Base-by-base conservation (phyloP, 2,113 vertebrate species). In the Shinisaurus crocodilurus region DNA sequence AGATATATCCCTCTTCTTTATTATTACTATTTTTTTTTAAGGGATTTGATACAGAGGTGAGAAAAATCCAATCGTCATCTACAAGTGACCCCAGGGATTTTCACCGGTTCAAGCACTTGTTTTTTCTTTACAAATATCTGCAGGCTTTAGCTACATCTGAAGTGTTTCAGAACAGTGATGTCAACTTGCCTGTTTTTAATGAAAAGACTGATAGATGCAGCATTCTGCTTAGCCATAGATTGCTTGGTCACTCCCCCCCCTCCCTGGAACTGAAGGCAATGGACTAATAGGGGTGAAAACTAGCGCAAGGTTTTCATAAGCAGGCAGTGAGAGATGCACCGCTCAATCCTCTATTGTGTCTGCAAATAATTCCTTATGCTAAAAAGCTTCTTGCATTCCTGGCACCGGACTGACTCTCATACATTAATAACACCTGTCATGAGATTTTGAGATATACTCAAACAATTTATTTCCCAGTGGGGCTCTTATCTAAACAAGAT, bases 401-500 rank as follows among this genome's bases (percentile, higher is more conserved):
- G 90, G 92, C 76, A 32, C 43, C 70, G 57, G 70, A 90, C 86
- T 94, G 37, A 6, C 15, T 95, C 57, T 89, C 72, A 20, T 85
- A 10, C 81, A 88, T 94, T 93, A 96, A 93, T 95, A 95, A 94
- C 67, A 9, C 87, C 86, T 93, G 43, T 94, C 80, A 76, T n/a
- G 84, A 96, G 94, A 91, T 91, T 91, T 91, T 80, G 85, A 89
- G 86, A 83, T 88, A 81, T 84, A 81, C 37, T 79, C 70, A 86
- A 92, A 90, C 75, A 93, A 90, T 96, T 91, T 90, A 91, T 95
- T 95, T 97, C 94, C 92, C 92, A 60, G 80, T 40, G 54, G 89
- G 79, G 60, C 90, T 93, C 90, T 95, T 95, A 91, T 92, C 82
- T 95, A 94, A 96, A 96, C 93, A 95, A 96, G 91, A 96, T 96